Conservation (phyloP, 1,140 invertebrate species). For the Potamilus streckersoni region DNA sequence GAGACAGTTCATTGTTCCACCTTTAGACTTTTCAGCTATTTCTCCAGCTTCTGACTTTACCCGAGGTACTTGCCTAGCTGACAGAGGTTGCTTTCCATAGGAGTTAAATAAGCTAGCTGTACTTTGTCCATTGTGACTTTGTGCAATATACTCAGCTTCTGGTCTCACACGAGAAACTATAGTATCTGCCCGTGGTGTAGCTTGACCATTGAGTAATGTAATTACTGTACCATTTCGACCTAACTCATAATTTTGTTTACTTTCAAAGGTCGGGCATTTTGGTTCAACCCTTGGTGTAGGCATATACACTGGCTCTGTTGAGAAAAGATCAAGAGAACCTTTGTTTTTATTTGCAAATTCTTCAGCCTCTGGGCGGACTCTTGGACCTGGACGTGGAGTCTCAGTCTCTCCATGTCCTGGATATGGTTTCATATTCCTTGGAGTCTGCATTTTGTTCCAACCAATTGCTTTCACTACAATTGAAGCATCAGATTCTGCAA, state of each 20-base stretch:
- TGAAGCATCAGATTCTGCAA: too few species aligned
- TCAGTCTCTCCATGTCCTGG: constrained; percentile 50
- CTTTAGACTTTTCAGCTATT: constrained; percentile 52
- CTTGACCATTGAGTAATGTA: constrained; percentile 47
- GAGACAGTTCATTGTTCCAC: constrained; percentile 42
- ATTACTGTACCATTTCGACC: constrained; percentile 52
- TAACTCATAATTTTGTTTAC: constrained; percentile 47
- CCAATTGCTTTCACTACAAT: too few species aligned
- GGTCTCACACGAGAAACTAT: constrained; percentile 39
- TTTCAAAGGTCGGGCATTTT: constrained; percentile 44
- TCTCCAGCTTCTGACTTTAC: constrained; percentile 57
- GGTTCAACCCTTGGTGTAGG: constrained; percentile 38
- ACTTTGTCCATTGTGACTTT: constrained; percentile 38
- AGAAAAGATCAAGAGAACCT: constrained; percentile 51
- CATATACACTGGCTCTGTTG: constrained; percentile 33
- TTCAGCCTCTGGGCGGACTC: constrained; percentile 57
- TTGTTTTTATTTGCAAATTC: constrained; percentile 48
- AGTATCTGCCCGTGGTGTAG: constrained; percentile 43
- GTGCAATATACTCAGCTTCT: constrained; percentile 42
- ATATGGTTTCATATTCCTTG: constrained; percentile 36
- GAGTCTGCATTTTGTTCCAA: too few species aligned
- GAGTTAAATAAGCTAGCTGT: constrained; percentile 41
- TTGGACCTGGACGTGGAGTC: constrained; percentile 39
- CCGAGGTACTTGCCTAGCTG: constrained; percentile 34
- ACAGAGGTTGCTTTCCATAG: constrained; percentile 39